phyloP scores from a whole-genome alignment of 1,140 invertebrate species.

The Polypedilum pembai region DNA sequence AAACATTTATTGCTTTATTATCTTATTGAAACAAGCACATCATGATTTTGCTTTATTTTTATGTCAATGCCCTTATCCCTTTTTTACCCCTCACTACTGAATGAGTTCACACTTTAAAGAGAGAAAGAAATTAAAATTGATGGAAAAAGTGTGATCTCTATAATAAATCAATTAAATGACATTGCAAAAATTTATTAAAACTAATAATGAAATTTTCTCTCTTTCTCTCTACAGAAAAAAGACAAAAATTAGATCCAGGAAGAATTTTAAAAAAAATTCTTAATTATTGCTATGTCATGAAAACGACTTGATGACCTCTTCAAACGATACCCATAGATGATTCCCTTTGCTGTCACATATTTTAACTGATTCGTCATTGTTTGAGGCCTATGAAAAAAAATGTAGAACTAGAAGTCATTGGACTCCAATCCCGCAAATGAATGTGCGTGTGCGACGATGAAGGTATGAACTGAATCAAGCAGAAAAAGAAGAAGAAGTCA shows the following conservation, averaged over 20 bases:
- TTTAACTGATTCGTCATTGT: slow-evolving; percentile 1
- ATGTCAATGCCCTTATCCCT: not conserved
- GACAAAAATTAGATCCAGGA: not conserved
- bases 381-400: not conserved
- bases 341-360: too few species aligned
- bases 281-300: not conserved
- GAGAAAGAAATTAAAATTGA: not conserved
- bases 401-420: slow-evolving; percentile 17
- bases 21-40: slow-evolving; percentile 22
- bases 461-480: not conserved
- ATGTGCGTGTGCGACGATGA: slow-evolving; percentile 1
- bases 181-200: not conserved
- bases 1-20: slow-evolving; percentile 24
- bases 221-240: not conserved
- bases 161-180: slow-evolving; percentile 1
- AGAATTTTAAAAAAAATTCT: not conserved
- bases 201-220: not conserved
- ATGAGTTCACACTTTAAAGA: not conserved
- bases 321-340: not conserved
- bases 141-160: not conserved
- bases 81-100: not conserved
- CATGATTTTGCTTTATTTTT: not conserved
- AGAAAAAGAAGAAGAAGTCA: not conserved
- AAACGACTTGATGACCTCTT: not conserved
- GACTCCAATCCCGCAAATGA: not conserved